Conservation (phyloP, 2,113 vertebrate genomes). For the Pampusana beccarii region DNA sequence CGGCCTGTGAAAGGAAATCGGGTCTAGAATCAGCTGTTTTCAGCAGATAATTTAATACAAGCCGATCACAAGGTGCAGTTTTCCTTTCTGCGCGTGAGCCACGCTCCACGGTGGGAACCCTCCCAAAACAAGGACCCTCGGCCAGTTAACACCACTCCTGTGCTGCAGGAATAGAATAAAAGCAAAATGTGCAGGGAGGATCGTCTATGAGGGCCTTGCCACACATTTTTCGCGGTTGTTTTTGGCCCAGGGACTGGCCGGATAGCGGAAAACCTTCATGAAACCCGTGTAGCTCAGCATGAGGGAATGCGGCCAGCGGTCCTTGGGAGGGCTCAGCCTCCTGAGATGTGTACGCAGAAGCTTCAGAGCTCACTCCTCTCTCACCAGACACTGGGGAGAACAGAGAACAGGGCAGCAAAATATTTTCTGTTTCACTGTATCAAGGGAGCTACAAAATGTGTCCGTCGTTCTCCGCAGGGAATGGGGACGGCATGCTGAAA, state of each 20-base stretch:
- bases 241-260: neutral
- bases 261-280: neutral
- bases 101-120: rapidly evolving
- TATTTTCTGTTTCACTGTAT: neutral
- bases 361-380: neutral
- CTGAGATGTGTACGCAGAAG: neutral
- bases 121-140: neutral
- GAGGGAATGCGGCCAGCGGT: neutral
- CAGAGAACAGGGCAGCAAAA: neutral
- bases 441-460: neutral
- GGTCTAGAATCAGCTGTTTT: neutral
- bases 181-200: neutral
- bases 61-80: neutral
- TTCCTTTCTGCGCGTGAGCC: neutral
- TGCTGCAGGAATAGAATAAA: neutral
- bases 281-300: neutral
- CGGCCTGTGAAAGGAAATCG: neutral
- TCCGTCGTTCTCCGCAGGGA: constrained; percentile 65
- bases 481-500: constrained; percentile 82
- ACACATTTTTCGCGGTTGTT: neutral
- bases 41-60: neutral
- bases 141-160: neutral
- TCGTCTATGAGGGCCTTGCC: neutral
- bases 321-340: neutral
- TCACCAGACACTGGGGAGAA: neutral